A percentile compares a stretch with the other conserved stretches of the same genome.
phyloP scores from a whole-genome alignment of 92 coral and sea anemone genomes.

The Hydrozoanthus gracilis region DNA sequence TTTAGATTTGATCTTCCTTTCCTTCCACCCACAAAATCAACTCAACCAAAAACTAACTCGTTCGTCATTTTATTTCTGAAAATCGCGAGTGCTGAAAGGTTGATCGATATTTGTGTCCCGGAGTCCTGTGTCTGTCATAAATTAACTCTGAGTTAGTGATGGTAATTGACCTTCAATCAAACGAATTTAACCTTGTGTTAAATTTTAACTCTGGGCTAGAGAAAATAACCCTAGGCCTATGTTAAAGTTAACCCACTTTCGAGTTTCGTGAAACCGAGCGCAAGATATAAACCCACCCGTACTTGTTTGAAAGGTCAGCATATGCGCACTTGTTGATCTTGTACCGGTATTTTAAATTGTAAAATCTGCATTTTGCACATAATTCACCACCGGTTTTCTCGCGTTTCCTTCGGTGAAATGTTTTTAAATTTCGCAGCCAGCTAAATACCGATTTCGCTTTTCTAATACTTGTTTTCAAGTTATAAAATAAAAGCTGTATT shows the following conservation, averaged over 20 bases:
- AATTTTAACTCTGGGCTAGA: no score
- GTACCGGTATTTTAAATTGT: no score
- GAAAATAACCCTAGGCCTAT: not conserved
- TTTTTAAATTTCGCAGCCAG: not conserved
- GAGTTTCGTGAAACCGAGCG: slow-evolving; percentile 2
- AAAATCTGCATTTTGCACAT: slow-evolving; percentile 2
- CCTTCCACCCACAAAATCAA: slow-evolving; percentile 25
- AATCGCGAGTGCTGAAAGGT: not conserved
- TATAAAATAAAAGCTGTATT: slow-evolving; percentile 9
- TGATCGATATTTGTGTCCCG: not conserved
- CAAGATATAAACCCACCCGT: slow-evolving; percentile 7
- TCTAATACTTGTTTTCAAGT: slow-evolving; percentile 2
- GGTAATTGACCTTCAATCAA: slow-evolving; percentile 2
- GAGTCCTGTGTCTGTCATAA: not conserved
- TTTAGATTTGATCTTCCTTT: slow-evolving; percentile 15
- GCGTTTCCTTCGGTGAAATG: slow-evolving; percentile 3
- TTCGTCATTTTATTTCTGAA: slow-evolving; percentile 15
- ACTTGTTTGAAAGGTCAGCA: slow-evolving; percentile 11
- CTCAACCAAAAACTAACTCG: slow-evolving; percentile 8
- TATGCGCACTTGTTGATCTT: slow-evolving; percentile 12
- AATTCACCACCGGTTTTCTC: slow-evolving; percentile 1
- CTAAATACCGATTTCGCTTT: not conserved
- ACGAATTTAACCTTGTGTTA: slow-evolving; percentile 10
- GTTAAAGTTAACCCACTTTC: slow-evolving; percentile 4
- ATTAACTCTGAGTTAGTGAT: slow-evolving; percentile 4